Percentiles rank a stretch among this genome's conserved stretches.
Conservation (phyloP, 37 sponge, comb jelly and placozoan species). For the Corticium candelabrum region DNA sequence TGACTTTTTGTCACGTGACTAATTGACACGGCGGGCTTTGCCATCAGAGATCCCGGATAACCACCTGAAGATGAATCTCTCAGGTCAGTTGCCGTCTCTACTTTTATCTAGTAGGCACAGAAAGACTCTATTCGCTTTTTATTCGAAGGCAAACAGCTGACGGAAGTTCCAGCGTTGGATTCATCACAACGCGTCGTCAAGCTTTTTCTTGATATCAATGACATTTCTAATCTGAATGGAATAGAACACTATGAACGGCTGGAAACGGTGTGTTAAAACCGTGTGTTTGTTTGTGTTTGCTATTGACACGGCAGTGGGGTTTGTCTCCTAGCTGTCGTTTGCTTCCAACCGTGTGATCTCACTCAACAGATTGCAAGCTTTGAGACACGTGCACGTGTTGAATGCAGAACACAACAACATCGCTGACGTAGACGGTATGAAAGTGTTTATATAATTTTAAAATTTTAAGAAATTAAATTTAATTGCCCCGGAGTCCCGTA, state of each 20-base stretch:
- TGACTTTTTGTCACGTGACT: too few relatives aligned
- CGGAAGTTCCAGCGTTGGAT: neutral
- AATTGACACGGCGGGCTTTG: too few relatives aligned
- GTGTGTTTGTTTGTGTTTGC: too few relatives aligned
- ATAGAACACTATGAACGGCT: neutral
- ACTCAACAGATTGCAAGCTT: neutral
- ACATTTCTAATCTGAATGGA: neutral
- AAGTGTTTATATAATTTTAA: too few relatives aligned
- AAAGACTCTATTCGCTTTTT: too few relatives aligned
- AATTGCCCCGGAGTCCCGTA: too few relatives aligned
- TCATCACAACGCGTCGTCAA: neutral
- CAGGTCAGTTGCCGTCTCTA: too few relatives aligned
- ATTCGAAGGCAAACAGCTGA: neutral
- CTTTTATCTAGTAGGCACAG: too few relatives aligned
- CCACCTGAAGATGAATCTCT: too few relatives aligned
- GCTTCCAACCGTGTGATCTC: neutral
- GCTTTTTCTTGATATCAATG: neutral
- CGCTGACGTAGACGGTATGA: neutral
- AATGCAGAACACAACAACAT: neutral
- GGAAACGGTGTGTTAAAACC: neutral
- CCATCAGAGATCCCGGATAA: too few relatives aligned
- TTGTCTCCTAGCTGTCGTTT: neutral
- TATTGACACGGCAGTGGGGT: too few relatives aligned
- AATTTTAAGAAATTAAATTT: too few relatives aligned
- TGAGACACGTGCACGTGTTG: neutral